Percentiles rank a stretch among this genome's conserved stretches.
Conservation (phyloP, 2,888 invertebrate genomes). For the Orchestes rusci region DNA sequence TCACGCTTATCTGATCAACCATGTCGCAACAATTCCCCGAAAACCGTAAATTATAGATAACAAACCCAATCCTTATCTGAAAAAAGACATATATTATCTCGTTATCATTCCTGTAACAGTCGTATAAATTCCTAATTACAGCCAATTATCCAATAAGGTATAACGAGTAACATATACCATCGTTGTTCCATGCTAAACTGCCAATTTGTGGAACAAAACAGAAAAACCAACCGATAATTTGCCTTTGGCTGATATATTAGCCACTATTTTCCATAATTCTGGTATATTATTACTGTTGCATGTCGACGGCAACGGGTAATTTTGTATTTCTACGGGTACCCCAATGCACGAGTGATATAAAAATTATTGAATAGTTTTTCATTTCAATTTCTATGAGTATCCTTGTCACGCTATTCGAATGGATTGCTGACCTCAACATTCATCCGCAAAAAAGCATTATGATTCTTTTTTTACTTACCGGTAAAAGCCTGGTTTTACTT, state of each 20-base stretch:
- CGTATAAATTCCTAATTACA: too few species aligned
- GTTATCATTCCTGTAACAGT: too few species aligned
- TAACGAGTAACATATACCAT: constrained; percentile 3
- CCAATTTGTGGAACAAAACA: constrained; percentile 15
- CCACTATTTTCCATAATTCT: constrained; percentile 18
- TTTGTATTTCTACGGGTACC: constrained; percentile 17
- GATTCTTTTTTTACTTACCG: too few species aligned
- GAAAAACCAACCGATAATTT: constrained; percentile 13
- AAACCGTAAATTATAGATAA: too few species aligned
- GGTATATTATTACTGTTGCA: constrained; percentile 19
- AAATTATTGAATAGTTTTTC: constrained; percentile 2
- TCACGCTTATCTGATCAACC: too few species aligned
- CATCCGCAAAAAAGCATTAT: too few species aligned
- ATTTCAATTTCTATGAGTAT: constrained; percentile 1
- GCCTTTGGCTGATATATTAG: constrained; percentile 16
- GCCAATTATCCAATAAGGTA: constrained; percentile 7
- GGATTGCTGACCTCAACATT: too few species aligned
- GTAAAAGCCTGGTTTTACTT: too few species aligned
- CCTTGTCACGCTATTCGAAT: too few species aligned
- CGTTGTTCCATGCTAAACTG: constrained; percentile 10
- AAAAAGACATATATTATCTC: too few species aligned
- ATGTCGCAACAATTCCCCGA: too few species aligned
- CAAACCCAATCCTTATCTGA: too few species aligned
- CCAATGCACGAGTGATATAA: not conserved
- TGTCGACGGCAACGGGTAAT: constrained; percentile 18